Percentiles rank a stretch among this genome's conserved stretches.
phyloP scores from a whole-genome alignment of 2,113 vertebrate species.

The Colaptes auratus region DNA sequence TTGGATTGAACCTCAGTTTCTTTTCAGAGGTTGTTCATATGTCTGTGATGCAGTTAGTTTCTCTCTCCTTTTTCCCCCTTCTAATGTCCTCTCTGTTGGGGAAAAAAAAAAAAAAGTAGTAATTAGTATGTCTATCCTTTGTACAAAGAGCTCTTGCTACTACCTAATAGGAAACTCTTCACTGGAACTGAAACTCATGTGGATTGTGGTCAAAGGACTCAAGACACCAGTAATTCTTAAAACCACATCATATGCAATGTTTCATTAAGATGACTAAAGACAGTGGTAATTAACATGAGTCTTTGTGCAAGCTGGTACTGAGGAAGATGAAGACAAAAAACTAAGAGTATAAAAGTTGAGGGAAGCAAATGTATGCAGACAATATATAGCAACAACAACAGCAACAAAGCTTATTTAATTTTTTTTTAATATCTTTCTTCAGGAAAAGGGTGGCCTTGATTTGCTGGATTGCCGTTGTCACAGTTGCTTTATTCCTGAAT shows the following conservation, averaged over 20 bases:
- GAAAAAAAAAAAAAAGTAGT: background rate
- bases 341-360: background rate
- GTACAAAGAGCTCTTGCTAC: background rate
- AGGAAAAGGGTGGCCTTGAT: background rate
- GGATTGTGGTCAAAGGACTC: background rate
- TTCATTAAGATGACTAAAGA: background rate
- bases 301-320: background rate
- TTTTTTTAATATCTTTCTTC: background rate
- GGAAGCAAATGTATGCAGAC: background rate
- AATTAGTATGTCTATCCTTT: background rate
- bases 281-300: background rate
- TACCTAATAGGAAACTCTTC: background rate
- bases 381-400: background rate
- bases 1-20: background rate
- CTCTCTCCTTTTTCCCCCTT: background rate
- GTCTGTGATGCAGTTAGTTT: background rate
- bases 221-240: background rate
- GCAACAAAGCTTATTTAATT: background rate
- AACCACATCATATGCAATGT: background rate
- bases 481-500: background rate
- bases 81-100: background rate
- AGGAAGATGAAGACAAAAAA: background rate
- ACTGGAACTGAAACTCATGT: background rate
- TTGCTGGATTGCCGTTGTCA: background rate
- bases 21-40: background rate